Percentiles rank a stretch among this genome's conserved stretches.
Conservation (phyloP, 2,797 vertebrate genomes). For the Cygnus olor region DNA sequence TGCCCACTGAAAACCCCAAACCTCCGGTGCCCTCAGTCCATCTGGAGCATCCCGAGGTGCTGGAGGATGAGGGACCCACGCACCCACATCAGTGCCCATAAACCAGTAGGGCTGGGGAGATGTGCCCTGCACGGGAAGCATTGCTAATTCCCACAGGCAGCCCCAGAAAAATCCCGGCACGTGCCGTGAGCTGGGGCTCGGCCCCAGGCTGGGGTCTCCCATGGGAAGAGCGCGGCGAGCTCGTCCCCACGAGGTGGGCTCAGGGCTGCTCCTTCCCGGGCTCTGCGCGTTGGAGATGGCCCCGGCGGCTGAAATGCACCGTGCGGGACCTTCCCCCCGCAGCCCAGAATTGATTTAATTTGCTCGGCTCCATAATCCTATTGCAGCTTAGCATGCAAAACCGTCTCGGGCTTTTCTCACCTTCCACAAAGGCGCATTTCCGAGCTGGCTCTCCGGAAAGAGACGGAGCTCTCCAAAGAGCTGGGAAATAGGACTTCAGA, state of each 20-base stretch:
- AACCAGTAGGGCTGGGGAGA: too few relatives aligned
- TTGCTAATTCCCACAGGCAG: background rate
- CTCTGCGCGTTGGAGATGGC: background rate
- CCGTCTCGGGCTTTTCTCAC: constrained; percentile 41
- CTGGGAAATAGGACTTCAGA: background rate
- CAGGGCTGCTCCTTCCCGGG: too few relatives aligned
- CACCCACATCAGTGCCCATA: too few relatives aligned
- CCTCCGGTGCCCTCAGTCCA: rapidly evolving
- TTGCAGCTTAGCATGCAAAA: constrained; percentile 17
- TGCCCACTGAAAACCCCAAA: rapidly evolving
- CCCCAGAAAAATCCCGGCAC: background rate
- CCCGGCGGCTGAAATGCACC: background rate
- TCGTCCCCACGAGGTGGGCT: too few relatives aligned
- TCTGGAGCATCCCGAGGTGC: background rate
- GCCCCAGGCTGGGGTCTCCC: too few relatives aligned
- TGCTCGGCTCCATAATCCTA: constrained; percentile 55
- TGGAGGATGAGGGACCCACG: too few relatives aligned
- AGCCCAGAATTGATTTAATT: constrained; percentile 54
- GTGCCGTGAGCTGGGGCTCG: too few relatives aligned
- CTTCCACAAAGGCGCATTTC: background rate
- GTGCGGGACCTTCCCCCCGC: background rate
- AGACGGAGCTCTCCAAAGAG: background rate
- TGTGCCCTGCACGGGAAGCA: too few relatives aligned
- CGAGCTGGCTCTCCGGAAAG: background rate
- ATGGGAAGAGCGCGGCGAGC: too few relatives aligned